phyloP scores from a whole-genome alignment of 2,113 vertebrate genomes.

The Arizona elegans region DNA sequence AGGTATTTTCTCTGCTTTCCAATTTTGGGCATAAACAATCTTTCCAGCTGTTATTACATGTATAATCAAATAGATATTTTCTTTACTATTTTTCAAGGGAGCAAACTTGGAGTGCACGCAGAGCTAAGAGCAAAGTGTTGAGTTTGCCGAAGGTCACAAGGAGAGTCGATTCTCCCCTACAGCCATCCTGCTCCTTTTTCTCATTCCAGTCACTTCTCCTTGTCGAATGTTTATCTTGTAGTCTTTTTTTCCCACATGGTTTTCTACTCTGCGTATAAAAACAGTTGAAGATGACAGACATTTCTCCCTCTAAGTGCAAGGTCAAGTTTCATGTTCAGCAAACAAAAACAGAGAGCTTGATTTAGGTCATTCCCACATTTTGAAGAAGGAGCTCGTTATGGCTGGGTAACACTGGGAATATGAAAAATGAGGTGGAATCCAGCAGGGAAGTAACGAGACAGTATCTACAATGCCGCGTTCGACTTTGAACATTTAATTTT shows the following conservation, averaged over 20 bases:
- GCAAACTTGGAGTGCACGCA: not conserved
- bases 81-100: not conserved
- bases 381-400: not conserved
- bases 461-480: not conserved
- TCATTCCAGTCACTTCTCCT: not conserved
- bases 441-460: not conserved
- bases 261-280: slow-evolving; percentile 12
- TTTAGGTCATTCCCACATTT: not conserved
- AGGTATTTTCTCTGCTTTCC: no score
- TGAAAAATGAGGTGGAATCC: not conserved
- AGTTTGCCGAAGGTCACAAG: not conserved
- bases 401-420: not conserved
- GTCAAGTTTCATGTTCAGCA: not conserved
- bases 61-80: no score
- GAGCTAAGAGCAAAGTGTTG: not conserved
- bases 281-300: not conserved
- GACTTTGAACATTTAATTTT: not conserved
- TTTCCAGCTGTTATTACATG: no score
- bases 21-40: no score
- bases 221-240: not conserved
- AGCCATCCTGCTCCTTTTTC: not conserved
- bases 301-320: not conserved
- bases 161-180: not conserved
- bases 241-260: not conserved
- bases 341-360: not conserved